These are phyloP conservation scores for Neogobius melanostomus DNA, from an alignment of 2,113 vertebrate genomes.

Conservation along the genomic window DNA sequence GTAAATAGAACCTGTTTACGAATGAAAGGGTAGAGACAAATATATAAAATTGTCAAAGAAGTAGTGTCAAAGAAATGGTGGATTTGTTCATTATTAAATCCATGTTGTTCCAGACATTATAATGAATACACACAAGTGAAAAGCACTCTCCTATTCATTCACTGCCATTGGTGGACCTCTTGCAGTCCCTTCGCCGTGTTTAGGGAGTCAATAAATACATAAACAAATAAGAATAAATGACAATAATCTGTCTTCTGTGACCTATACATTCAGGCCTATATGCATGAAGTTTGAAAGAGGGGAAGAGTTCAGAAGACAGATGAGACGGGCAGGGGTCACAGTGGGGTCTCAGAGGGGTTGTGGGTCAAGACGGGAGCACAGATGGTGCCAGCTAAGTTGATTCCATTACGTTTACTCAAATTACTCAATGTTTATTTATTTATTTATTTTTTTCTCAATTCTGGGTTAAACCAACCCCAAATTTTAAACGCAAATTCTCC, in stretches of 20 bases:
- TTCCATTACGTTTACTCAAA: conserved; percentile 3
- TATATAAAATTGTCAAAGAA: too few relatives aligned
- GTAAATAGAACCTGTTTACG: neutral
- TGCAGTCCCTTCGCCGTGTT: too few relatives aligned
- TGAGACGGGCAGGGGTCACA: neutral
- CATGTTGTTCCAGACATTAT: too few relatives aligned
- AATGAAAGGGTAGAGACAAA: neutral
- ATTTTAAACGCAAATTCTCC: neutral
- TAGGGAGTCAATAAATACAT: too few relatives aligned
- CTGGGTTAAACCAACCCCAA: neutral
- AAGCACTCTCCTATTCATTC: too few relatives aligned
- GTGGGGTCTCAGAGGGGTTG: neutral
- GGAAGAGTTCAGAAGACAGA: neutral
- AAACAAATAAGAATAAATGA: too few relatives aligned
- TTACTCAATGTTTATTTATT: neutral
- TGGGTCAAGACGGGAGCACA: neutral
- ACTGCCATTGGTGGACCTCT: too few relatives aligned
- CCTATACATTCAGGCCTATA: too few relatives aligned
- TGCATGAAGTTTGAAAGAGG: neutral
- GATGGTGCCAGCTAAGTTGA: neutral
- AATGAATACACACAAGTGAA: too few relatives aligned
- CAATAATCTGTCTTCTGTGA: too few relatives aligned
- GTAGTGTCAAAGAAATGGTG: too few relatives aligned
- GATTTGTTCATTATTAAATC: too few relatives aligned
- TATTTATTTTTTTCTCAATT: neutral